Conservation (phyloP, 2,797 vertebrate genomes). For the Parauchenoglanis punctatus region DNA sequence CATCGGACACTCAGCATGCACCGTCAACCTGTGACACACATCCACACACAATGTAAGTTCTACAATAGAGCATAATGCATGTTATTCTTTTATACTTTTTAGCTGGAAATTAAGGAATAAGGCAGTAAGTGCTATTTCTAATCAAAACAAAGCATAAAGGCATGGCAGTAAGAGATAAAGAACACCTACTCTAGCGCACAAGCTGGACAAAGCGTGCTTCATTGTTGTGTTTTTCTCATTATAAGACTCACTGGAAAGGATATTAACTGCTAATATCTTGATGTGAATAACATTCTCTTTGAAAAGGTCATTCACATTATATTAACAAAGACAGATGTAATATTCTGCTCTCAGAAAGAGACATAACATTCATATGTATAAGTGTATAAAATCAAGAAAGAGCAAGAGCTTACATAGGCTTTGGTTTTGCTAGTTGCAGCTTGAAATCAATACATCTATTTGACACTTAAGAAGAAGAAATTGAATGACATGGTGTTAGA, state of each 20-base stretch:
- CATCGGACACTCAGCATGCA: conserved; percentile 99
- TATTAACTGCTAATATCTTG: background rate
- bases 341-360: background rate
- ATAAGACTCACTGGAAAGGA: background rate
- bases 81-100: background rate
- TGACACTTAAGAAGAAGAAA: background rate
- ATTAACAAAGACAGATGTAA: conserved; percentile 7
- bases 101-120: background rate
- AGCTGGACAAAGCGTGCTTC: background rate
- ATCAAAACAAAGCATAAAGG: background rate
- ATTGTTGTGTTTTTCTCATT: background rate
- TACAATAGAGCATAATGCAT: background rate
- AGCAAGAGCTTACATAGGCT: background rate
- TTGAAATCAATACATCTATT: background rate
- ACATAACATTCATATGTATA: background rate
- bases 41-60: conserved; percentile 2
- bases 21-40: conserved; percentile 86
- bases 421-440: background rate
- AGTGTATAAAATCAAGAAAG: background rate
- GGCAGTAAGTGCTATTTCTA: background rate
- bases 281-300: background rate
- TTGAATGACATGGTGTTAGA: background rate
- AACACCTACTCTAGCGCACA: background rate
- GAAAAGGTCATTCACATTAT: conserved; percentile 22
- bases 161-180: background rate